A percentile compares a stretch with the other conserved stretches of the same genome.
Conservation (phyloP, 2,113 vertebrate species). For the Desmodus rotundus region DNA sequence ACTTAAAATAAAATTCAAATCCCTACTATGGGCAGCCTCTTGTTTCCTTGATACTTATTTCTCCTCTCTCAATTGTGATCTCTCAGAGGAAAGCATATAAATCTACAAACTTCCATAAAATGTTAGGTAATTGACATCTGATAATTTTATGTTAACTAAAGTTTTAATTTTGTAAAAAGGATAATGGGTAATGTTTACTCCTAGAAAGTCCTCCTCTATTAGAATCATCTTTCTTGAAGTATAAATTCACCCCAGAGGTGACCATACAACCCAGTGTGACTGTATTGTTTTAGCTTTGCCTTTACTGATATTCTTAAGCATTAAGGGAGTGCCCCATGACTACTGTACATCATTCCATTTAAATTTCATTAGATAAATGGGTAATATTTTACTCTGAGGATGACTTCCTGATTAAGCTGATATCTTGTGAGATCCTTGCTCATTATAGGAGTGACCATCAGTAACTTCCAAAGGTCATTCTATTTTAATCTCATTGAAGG, state of each 20-base stretch:
- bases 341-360: background rate
- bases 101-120: background rate
- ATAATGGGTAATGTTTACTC: background rate
- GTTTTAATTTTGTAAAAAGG: slow-evolving; percentile 6
- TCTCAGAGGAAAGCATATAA: background rate
- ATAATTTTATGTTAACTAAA: background rate
- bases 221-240: background rate
- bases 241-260: background rate
- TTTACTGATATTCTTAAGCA: background rate
- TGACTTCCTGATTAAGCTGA: slow-evolving; percentile 1
- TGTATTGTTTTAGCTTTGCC: background rate
- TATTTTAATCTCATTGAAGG: slow-evolving; percentile 36
- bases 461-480: background rate
- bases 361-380: slow-evolving; percentile 25
- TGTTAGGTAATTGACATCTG: background rate
- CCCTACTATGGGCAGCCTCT: too few relatives aligned
- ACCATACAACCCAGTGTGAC: background rate
- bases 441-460: background rate
- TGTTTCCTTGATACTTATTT: background rate
- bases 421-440: background rate
- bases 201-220: background rate
- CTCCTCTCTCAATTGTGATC: background rate
- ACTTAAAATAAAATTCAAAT: background rate
- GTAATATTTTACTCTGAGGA: background rate
- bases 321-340: background rate